These are phyloP conservation scores for Coregonus ussuriensis DNA, from an alignment of 2,797 vertebrate species.

Conservation along the genomic window DNA sequence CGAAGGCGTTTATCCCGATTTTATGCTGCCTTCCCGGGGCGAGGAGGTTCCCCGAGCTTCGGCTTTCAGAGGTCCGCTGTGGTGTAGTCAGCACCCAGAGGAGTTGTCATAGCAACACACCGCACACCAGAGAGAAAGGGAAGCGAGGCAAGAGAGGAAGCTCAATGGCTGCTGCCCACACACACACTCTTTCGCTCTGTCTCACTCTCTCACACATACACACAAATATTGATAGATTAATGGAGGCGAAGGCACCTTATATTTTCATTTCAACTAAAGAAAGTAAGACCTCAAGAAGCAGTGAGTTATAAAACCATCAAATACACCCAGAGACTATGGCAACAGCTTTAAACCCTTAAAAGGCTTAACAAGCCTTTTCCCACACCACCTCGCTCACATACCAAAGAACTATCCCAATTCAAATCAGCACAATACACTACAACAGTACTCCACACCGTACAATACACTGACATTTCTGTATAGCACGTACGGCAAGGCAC, in stretches of 20 bases:
- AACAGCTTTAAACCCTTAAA: neutral
- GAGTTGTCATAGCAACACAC: conserved; percentile 80
- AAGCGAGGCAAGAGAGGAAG: conserved; percentile 64
- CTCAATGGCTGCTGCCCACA: conserved; percentile 48
- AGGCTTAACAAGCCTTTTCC: conserved; percentile 5
- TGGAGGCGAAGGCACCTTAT: conserved; percentile 14
- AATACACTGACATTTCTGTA: neutral
- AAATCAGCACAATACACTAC: neutral
- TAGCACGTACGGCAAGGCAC: neutral
- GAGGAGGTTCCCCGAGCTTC: conserved; percentile 72
- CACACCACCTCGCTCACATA: neutral
- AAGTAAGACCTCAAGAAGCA: neutral
- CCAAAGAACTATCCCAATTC: conserved; percentile 8
- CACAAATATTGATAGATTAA: conserved; percentile 24
- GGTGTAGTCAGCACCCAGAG: conserved; percentile 68
- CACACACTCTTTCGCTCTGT: neutral
- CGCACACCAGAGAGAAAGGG: conserved; percentile 62
- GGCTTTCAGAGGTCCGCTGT: conserved; percentile 68
- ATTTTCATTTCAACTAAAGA: conserved; percentile 19
- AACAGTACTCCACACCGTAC: neutral
- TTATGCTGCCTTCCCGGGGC: conserved; percentile 79
- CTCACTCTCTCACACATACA: conserved; percentile 28
- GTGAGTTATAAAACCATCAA: neutral
- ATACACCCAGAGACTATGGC: neutral
- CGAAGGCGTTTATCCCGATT: conserved; percentile 82